These are phyloP conservation scores for Glossophaga mutica DNA, from an alignment of 2,797 vertebrate species.

Conservation along the genomic window DNA sequence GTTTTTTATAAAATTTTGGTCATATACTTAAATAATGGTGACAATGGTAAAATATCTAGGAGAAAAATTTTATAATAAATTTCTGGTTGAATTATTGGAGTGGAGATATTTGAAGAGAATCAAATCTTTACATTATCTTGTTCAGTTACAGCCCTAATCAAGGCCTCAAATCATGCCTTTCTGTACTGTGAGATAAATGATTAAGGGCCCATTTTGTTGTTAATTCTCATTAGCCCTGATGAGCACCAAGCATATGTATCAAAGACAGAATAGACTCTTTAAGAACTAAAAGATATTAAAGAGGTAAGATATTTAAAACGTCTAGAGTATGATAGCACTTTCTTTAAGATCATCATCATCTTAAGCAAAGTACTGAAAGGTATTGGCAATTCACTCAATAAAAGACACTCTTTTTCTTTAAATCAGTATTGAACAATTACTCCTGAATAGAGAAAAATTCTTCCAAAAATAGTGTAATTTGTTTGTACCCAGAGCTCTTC, in stretches of 20 bases:
- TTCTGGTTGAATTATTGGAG: conserved; percentile 39
- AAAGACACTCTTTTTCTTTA: neutral
- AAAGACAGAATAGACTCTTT: conserved; percentile 33
- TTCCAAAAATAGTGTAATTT: neutral
- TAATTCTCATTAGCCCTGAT: conserved; percentile 71
- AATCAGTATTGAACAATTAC: neutral
- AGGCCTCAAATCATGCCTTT: conserved; percentile 53
- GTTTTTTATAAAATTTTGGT: neutral
- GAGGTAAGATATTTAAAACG: conserved; percentile 22
- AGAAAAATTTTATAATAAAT: conserved; percentile 14
- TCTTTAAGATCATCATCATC: neutral
- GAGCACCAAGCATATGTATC: conserved; percentile 45
- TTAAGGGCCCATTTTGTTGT: conserved; percentile 68
- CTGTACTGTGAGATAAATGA: conserved; percentile 65
- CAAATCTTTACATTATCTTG: conserved; percentile 53
- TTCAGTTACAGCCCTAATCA: conserved; percentile 66
- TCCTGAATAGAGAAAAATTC: neutral
- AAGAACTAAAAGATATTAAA: conserved; percentile 32
- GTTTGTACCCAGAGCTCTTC: neutral
- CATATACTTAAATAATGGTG: neutral
- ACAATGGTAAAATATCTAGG: neutral
- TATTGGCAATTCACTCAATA: neutral
- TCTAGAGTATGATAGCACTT: conserved; percentile 2
- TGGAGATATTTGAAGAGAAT: conserved; percentile 44
- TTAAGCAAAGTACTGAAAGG: neutral